A percentile compares a stretch with the other conserved stretches of the same genome.
Conservation (phyloP, 2,797 vertebrate species). For the Allobates femoralis region DNA sequence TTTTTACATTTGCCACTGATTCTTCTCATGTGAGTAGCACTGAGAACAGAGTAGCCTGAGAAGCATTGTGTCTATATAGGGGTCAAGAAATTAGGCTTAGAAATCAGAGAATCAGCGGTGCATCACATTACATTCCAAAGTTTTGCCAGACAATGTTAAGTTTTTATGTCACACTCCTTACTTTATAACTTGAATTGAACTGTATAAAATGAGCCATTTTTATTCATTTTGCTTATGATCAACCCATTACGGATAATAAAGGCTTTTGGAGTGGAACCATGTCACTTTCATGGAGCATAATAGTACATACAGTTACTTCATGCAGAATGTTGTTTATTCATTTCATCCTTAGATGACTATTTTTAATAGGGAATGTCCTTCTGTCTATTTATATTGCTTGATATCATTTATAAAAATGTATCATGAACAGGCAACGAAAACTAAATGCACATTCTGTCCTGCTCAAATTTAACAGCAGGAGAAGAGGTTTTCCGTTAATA, state of each 20-base stretch:
- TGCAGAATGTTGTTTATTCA: slow-evolving; percentile 57
- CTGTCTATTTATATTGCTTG: slow-evolving; percentile 16
- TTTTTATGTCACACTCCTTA: neutral
- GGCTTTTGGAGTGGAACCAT: slow-evolving; percentile 77
- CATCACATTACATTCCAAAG: too few relatives aligned
- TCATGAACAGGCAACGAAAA: neutral
- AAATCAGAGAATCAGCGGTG: too few relatives aligned
- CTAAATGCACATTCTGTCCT: slow-evolving; percentile 25
- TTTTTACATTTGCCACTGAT: too few relatives aligned
- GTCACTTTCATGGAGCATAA: slow-evolving; percentile 74
- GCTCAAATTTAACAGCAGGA: neutral
- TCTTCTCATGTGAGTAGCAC: too few relatives aligned
- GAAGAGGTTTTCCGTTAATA: neutral
- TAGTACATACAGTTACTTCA: slow-evolving; percentile 79
- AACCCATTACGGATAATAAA: slow-evolving; percentile 83
- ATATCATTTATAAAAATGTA: slow-evolving; percentile 29
- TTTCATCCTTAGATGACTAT: slow-evolving; percentile 35
- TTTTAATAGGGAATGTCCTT: slow-evolving; percentile 23
- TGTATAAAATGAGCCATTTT: neutral
- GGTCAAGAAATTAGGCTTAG: too few relatives aligned
- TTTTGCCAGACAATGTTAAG: too few relatives aligned
- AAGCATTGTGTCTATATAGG: too few relatives aligned
- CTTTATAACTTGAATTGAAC: neutral
- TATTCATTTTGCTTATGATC: slow-evolving; percentile 82
- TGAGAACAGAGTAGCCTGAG: too few relatives aligned